These are phyloP conservation scores for Anagrus nilaparvatae DNA, from an alignment of 1,140 invertebrate species.

Conservation along the genomic window DNA sequence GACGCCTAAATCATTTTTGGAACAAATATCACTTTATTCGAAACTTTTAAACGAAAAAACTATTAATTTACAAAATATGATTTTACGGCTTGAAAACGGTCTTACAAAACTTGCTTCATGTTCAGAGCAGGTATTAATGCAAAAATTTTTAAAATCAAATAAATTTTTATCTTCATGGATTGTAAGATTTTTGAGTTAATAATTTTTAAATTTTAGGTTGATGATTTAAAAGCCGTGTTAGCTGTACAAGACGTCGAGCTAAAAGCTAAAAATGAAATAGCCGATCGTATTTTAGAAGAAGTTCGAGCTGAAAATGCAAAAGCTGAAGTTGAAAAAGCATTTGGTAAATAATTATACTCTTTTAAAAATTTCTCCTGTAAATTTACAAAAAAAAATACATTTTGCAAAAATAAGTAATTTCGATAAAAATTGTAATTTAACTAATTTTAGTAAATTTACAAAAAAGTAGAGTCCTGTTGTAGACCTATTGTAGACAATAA, in stretches of 20 bases:
- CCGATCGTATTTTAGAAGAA: conserved; percentile 79
- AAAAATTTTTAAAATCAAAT: not conserved
- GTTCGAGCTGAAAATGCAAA: conserved; percentile 85
- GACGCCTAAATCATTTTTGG: conserved; percentile 92
- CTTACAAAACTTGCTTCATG: conserved; percentile 77
- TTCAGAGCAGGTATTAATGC: conserved; percentile 59
- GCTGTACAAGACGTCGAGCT: conserved; percentile 83
- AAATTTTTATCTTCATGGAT: too few relatives aligned
- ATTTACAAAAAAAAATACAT: too few relatives aligned
- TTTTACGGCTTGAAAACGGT: conserved; percentile 76
- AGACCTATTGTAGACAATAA: too few relatives aligned
- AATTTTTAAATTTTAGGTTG: conserved; percentile 40
- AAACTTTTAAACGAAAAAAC: conserved; percentile 73
- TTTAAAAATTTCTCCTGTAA: conserved; percentile 3
- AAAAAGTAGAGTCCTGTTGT: too few relatives aligned
- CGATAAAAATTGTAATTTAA: too few relatives aligned
- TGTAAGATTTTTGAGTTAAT: too few relatives aligned
- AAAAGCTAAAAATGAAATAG: conserved; percentile 80
- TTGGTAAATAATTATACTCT: conserved; percentile 43
- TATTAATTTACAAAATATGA: conserved; percentile 64
- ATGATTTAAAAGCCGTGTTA: conserved; percentile 63
- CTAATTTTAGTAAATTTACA: too few relatives aligned
- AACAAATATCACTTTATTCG: conserved; percentile 80
- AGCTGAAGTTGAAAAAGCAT: conserved; percentile 76
- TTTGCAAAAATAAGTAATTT: too few relatives aligned